Percentiles rank a stretch among this genome's conserved stretches.
Evolutionary conservation across 2,888 invertebrate species (phyloP).

Genomic region (Mesodorylaimus sp.): DNA sequence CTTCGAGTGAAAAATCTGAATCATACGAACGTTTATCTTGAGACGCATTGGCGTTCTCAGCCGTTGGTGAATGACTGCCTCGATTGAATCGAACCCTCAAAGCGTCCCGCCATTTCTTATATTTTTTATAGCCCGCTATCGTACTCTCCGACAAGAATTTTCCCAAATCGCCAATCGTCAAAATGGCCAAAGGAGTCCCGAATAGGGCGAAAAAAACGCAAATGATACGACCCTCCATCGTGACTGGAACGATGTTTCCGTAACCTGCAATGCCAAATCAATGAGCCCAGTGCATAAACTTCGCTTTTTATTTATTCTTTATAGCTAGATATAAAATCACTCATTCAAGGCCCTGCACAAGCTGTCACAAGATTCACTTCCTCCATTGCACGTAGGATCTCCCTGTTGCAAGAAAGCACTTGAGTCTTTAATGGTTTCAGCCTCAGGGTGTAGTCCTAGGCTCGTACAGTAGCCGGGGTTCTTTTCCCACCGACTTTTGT

Average conservation of each 20-base stretch:
- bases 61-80: background rate
- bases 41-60: background rate
- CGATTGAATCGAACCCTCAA: background rate
- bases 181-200: conserved; percentile 29
- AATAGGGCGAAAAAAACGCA: conserved; percentile 28
- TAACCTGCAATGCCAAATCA: conserved; percentile 16
- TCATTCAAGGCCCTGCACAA: background rate
- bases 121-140: conserved; percentile 24
- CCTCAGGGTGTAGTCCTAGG: too few species aligned
- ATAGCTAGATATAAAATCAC: background rate
- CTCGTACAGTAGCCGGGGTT: too few species aligned
- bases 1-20: background rate
- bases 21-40: background rate
- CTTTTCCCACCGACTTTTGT: too few species aligned
- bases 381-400: too few species aligned
- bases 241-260: conserved; percentile 29
- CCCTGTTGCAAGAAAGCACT: background rate
- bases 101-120: background rate
- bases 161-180: conserved; percentile 29
- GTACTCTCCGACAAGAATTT: conserved; percentile 29
- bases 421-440: too few species aligned
- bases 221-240: conserved; percentile 23
- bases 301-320: background rate
- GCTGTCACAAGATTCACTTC: too few species aligned
- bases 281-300: background rate